Conservation (phyloP, 2,797 vertebrate species). For the Amblyraja radiata region DNA sequence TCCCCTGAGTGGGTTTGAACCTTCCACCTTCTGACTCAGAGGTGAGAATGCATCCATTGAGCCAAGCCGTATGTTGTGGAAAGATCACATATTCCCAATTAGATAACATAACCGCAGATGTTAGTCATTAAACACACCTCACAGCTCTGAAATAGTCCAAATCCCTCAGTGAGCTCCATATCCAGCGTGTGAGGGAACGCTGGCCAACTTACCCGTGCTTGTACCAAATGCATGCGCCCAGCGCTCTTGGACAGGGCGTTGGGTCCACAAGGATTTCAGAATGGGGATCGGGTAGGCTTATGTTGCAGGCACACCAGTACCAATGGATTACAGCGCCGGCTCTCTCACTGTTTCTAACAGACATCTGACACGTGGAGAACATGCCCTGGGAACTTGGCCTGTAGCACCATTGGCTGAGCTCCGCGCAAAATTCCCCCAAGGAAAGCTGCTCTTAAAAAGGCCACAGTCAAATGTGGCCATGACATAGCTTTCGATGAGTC, state of each 20-base stretch:
- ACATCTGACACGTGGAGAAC: not conserved
- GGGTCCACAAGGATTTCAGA: not conserved
- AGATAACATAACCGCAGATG: not conserved
- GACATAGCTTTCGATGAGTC: not conserved
- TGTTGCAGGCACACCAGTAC: not conserved
- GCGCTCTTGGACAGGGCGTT: not conserved
- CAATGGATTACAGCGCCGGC: too few species aligned
- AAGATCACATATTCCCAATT: not conserved
- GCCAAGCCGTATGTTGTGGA: not conserved
- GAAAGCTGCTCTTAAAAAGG: constrained; percentile 4
- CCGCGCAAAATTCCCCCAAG: not conserved
- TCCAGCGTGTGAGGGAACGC: not conserved
- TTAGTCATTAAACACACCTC: constrained; percentile 7
- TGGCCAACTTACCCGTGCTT: not conserved
- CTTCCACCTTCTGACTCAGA: not conserved
- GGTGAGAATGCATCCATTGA: not conserved
- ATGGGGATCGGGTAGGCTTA: not conserved
- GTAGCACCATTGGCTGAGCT: not conserved
- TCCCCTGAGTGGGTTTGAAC: not conserved
- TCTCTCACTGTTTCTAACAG: not conserved
- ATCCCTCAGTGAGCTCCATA: not conserved
- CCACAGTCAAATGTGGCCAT: not conserved
- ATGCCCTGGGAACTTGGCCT: constrained; percentile 26
- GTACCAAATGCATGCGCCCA: not conserved
- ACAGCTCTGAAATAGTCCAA: not conserved